Evolutionary conservation across 2,113 vertebrate species (phyloP).

Genomic region (Grantiella picta): DNA sequence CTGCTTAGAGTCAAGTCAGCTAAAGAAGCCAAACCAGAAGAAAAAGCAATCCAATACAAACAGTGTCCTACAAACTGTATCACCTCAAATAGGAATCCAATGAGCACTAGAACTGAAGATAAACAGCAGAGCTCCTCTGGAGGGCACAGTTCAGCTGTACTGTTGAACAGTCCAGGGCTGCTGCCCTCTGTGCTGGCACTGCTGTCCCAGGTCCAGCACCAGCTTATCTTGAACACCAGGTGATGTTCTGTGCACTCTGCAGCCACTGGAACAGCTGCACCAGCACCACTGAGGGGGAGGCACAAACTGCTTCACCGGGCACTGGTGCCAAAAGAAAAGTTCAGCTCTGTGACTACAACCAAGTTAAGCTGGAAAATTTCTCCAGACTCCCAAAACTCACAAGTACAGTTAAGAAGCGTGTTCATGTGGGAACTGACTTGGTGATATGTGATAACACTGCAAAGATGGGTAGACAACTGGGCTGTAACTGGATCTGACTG

Average conservation of each 20-base stretch:
- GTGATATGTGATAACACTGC: constrained; percentile 48
- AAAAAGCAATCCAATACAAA: background rate
- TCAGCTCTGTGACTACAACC: background rate
- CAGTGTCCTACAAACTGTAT: background rate
- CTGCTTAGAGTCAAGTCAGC: background rate
- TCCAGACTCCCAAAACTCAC: background rate
- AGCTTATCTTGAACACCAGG: background rate
- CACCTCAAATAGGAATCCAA: background rate
- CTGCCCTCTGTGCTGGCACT: background rate
- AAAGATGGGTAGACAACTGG: constrained; percentile 41
- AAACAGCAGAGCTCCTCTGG: background rate
- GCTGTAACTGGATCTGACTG: constrained; percentile 24
- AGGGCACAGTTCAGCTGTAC: background rate
- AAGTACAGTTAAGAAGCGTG: background rate
- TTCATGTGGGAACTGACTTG: background rate
- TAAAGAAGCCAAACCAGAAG: background rate
- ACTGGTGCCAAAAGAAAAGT: background rate
- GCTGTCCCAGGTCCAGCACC: background rate
- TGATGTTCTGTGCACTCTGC: background rate
- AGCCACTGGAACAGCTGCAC: background rate
- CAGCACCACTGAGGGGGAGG: background rate
- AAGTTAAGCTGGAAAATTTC: background rate
- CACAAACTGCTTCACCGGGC: background rate
- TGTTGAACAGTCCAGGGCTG: background rate
- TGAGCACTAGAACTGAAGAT: background rate